Evolutionary conservation across 2,888 invertebrate genomes (phyloP), one percentile per base, ranked within the genome.

Genomic region (Stenodema calcarata): DNA sequence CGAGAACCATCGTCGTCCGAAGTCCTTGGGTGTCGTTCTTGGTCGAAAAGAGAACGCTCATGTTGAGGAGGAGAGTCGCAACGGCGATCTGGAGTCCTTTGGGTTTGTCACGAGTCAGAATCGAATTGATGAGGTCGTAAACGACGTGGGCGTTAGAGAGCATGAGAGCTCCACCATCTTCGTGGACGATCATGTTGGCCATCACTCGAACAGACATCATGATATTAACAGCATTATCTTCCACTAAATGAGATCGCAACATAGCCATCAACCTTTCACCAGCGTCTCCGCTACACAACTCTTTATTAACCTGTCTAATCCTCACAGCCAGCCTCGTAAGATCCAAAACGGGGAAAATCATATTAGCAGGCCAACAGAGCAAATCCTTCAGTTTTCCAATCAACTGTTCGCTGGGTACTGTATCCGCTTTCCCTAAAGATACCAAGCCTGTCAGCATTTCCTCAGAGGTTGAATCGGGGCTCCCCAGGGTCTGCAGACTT

Each of bases 261-360:
- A 89, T 87, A 4, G 86, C 76, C 62, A 90, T 87, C 23, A 90
- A 90, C 86, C 90, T 92, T 91, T 92, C 90, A 91, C 93, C 90
- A 89, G 90, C 89, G 47, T 91, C 90, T 84, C 91, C 90, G 84
- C 91, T 90, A 90, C 93, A 92, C 78, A 95, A 91, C 75, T 91
- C 89, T 7, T 92, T 90, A 88, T 94, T 94, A 7, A 95, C 92
- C 3, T 93, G 92, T 90, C 94, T 93, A 88, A 94, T 94, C 75
- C 96, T 94, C 54, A 98, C 93, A 0, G 96, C 96, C 90, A 98
- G 92, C 89, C 99, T 93, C 16, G 97, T 93, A 6, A 98, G 92
- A 90, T 99, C 99, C 89, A 99, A 91, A 6, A 95, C 96, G 0
- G 99, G 99, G 47, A 84, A 84, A 30, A 84, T 54, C 73, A 76